Base-by-base conservation (phyloP, 2,888 invertebrate genomes). In the Lumbricus terrestris region DNA sequence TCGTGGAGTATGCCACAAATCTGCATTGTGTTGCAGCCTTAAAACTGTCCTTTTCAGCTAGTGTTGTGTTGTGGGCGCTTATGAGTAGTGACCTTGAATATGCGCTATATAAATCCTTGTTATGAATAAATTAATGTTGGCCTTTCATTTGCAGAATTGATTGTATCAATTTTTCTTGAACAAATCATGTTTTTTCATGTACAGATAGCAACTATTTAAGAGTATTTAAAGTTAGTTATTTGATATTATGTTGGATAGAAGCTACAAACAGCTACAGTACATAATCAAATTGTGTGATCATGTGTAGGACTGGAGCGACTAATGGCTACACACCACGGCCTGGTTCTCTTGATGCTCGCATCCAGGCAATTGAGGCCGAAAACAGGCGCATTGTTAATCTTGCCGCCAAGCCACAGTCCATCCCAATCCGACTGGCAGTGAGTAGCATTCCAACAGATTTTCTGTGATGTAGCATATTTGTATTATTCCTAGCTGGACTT, bases 321-420 rank as follows among this genome's bases (percentile, higher is more conserved):
- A 88, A 88, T 33, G 42, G 88, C n/a, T 47, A 33, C 40, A 88
- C 37, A 16, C 88, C 88, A 18, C 40, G 47, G 6, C 40, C 90
- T 20, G 90, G 82, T 23, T 69, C 37, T 38, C 33, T 91, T 20
- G 47, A 47, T n/a, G 91, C 91, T 20, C 42, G 91, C n/a, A 90
- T 91, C 23, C 90, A 91, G 37, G 91, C 91, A 34, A 69, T 91
- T 23, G 89, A 91, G 54, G 90, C 89, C n/a, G 89, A 90, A 34
- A 89, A 90, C 89, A 89, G 69, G 23, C 82, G 88, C n/a, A 89
- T 90, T 37, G 33, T 90, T 37, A 91, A 89, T 38, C 89, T n/a
- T 29, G 42, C 88, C 20, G n/a, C 85, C 23, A 85, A 35, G 35
- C 20, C 85, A 37, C 20, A 16, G 29, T 85, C 85, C 37, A 11